Evolutionary conservation across 2,888 invertebrate genomes (phyloP), one percentile per base, ranked within the genome.

Genomic region (Chalcosyrphus nemorum): DNA sequence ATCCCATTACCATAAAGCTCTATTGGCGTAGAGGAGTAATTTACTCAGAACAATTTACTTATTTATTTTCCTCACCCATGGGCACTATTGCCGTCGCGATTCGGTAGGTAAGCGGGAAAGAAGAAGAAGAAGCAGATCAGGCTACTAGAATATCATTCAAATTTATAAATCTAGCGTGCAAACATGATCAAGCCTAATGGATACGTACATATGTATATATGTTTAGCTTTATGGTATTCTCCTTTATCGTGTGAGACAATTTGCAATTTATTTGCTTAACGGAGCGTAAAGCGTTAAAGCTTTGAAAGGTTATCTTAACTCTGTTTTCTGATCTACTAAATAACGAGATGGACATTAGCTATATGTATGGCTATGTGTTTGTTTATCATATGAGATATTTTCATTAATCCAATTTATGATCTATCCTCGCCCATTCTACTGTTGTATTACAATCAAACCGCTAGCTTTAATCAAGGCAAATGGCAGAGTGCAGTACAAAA

Each of bases 201-300:
- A 74, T 54, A 27, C 61, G 61, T 77, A 17, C 21, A 70, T 52
- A 45, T n/a, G 19, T 43, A 15, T 9, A 38, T 50, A 17, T 50
- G 21, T 38, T 24, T 41, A 24, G 54, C 54, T 56, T 11, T 61
- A 59, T 1, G n/a, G 15, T n/a, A 15, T 61, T 32, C 38, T 32
- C 11, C 9, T 27, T 27, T 35, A 32, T 13, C 41, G 9, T 54
- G 54, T 63, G 43, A 24, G 65, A 45, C 56, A 72, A 80, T 84
- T 61, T 75, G 65, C 74, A 47, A 84, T 71, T 70, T 84, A 57
- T 68, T 78, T 71, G 70, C 50, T 66, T 77, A 81, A 63, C 56
- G 63, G 56, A 56, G 38, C 75, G 56, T 81, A 41, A 81, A 70
- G 75, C 50, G 52, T 43, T 59, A 5, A 66, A 54, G 52, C 52